Percentiles rank a stretch among this genome's conserved stretches.
phyloP scores from a whole-genome alignment of 2,888 invertebrate species.

The Ochropleura plecta region DNA sequence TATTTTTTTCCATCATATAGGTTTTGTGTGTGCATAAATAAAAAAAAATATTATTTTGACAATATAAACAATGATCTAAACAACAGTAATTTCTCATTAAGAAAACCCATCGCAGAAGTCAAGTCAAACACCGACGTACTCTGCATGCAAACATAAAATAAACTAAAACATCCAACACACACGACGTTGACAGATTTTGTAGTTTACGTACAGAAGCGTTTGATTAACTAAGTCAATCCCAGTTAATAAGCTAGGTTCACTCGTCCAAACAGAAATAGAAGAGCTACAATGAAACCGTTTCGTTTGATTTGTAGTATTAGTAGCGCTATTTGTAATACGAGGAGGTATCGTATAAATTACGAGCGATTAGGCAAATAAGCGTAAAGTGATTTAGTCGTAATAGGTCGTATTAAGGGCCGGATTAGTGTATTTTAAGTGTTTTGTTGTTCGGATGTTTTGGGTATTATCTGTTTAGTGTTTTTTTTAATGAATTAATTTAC shows the following conservation, averaged over 20 bases:
- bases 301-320: slow-evolving; percentile 62
- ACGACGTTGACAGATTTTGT: slow-evolving; percentile 55
- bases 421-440: slow-evolving; percentile 39
- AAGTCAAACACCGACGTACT: slow-evolving; percentile 10
- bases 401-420: slow-evolving; percentile 38
- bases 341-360: slow-evolving; percentile 48
- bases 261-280: slow-evolving; percentile 50
- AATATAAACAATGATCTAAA: too few species aligned
- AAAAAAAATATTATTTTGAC: too few species aligned
- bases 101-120: not conserved
- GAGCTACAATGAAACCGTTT: slow-evolving; percentile 49
- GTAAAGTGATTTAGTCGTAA: slow-evolving; percentile 42
- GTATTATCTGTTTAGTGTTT: not conserved
- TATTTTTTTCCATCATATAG: too few species aligned
- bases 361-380: slow-evolving; percentile 49
- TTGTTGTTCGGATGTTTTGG: slow-evolving; percentile 1
- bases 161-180: slow-evolving; percentile 31
- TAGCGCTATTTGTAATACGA: slow-evolving; percentile 45
- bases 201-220: slow-evolving; percentile 53
- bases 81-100: too few species aligned
- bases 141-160: slow-evolving; percentile 30
- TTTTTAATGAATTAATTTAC: not conserved
- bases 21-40: too few species aligned
- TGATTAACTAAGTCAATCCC: slow-evolving; percentile 62
- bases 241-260: slow-evolving; percentile 61